Base-by-base conservation (phyloP, 2,797 vertebrate genomes). In the Sebastes steindachneri region DNA sequence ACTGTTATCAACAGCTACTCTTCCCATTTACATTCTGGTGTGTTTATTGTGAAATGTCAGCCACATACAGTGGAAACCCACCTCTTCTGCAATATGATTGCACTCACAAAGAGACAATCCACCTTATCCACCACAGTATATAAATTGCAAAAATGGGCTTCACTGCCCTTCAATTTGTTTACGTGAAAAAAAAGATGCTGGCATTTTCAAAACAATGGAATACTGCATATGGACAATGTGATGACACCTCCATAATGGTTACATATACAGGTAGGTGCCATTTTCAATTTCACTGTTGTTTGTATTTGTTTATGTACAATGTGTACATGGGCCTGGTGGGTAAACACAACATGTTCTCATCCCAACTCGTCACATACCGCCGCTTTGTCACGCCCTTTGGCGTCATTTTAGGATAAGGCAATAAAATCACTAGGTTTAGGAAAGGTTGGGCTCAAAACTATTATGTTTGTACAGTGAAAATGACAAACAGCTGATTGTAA, bases 21-120 rank as follows among this genome's bases (percentile, higher is more conserved):
- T 41, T 68, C 8, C 21, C 2, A 29, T 79, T 81, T 71, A 51
- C n/a, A 68, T 68, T 73, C 14, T 76, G 23, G 35, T 80, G 73
- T 72, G 59, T 37, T 77, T 64, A 35, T 53, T 71, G 37, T 31
- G 21, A 76, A 79, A 72, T 37, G 9, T 63, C 28, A 73, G 35
- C 10, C n/a, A 66, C 45, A 14, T 59, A 10, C 12, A 41, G 17
- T 41, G n/a, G 66, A 69, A 75, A 7, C 26, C 12, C 26, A 31
- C 59, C 57, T 75, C 11, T 15, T 64, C 48, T 65, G 15, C 45
- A 54, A 58, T 66, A 65, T 26, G 4, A 70, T 10, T 31, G 14
- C 41, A 28, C 11, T 53, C 57, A 69, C 17, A 68, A 77, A 65
- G 65, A 75, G 4, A 28, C 7, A 70, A 57, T 66, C 28, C 21